phyloP scores from a whole-genome alignment of 2,888 invertebrate species.

The Balanococcus diminutus region DNA sequence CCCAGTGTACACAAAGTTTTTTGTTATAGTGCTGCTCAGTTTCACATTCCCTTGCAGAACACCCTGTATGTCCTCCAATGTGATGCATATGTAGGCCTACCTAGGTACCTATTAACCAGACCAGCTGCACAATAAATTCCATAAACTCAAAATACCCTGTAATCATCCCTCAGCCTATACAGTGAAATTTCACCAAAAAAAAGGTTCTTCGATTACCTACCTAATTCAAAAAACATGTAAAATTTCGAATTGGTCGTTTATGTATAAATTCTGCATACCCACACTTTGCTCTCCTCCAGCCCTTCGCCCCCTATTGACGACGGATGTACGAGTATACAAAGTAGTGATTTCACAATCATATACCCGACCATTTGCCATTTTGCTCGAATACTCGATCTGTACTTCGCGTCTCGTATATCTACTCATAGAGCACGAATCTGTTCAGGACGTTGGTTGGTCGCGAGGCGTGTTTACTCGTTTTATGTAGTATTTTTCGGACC shows the following conservation, averaged over 20 bases:
- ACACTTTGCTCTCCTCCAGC: too few relatives aligned
- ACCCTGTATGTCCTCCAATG: too few relatives aligned
- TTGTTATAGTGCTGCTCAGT: too few relatives aligned
- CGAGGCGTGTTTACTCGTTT: constrained; percentile 7
- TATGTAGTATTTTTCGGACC: not conserved
- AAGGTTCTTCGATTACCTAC: not conserved
- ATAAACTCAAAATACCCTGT: not conserved
- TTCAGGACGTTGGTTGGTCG: not conserved
- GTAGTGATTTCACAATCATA: not conserved
- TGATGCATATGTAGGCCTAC: not conserved
- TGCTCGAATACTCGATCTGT: too few relatives aligned
- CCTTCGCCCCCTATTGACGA: too few relatives aligned
- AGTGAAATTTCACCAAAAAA: not conserved
- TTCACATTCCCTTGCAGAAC: too few relatives aligned
- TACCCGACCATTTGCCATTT: not conserved
- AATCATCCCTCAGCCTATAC: not conserved
- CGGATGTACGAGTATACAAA: not conserved
- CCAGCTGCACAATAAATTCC: not conserved
- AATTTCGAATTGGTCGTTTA: too few relatives aligned
- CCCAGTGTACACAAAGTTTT: too few relatives aligned
- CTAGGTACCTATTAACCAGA: not conserved
- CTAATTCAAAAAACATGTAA: too few relatives aligned
- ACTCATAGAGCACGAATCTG: not conserved
- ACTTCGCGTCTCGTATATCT: too few relatives aligned
- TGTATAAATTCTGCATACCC: too few relatives aligned